Base-by-base conservation (phyloP, 2,113 vertebrate species). In the Tringa solitaria region DNA sequence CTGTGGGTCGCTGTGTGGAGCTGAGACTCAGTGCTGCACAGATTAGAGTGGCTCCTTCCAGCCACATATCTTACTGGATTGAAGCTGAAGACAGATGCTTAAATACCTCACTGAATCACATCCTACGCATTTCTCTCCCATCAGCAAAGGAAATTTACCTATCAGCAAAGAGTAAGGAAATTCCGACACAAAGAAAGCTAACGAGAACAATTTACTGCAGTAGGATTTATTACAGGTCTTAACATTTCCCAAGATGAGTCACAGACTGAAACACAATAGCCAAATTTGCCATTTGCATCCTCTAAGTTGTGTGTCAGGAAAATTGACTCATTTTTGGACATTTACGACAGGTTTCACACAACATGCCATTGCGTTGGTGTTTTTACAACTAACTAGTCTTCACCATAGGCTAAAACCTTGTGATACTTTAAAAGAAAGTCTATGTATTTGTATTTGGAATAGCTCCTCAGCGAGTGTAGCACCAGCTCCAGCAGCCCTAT, bases 51-150 rank as follows among this genome's bases (percentile, higher is more conserved):
- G 12, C 22, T 54, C 51, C 83, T 50, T 43, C 53, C 65, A 64
- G 78, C 41, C 24, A n/a, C 3, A 5, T 0, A 14, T 45, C 70
- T 35, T 45, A 5, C 48, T 8, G 0, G 15, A 24, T 2, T 35
- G 30, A 70, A 63, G 60, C 5, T 57, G 39, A 5, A 26, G 16
- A 64, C 56, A 73, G 82, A 50, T 35, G 72, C 63, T 80, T 12
- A 60, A 3, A 20, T 14, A 13, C 67, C n/a, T 65, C 70, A 22
- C 17, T 37, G 17, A 23, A 37, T 6, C 60, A 72, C 8, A 46
- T 20, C 70, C 64, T 67, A 64, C 26, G 10, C 18, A 1, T 67
- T 67, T 26, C 70, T 39, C 59, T 78, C 46, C 60, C 65, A 37
- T 33, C 79, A 79, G 46, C 35, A 63, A 33, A 18, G 26, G 26